A percentile compares a stretch with the other conserved stretches of the same genome.
Conservation (phyloP, 2,113 vertebrate genomes). For the Carassius carassius region DNA sequence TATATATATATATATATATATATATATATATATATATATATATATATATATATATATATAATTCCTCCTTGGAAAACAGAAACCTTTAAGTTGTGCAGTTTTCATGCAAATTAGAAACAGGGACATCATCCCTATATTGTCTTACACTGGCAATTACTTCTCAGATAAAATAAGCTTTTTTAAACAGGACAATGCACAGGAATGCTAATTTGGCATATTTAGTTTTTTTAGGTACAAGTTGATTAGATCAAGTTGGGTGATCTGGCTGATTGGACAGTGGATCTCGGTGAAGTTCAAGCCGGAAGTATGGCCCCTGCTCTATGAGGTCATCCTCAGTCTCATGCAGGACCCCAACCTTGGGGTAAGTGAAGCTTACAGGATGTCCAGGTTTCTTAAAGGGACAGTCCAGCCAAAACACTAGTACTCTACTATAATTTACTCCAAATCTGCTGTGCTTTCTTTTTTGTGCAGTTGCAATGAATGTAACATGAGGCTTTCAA, state of each 20-base stretch:
- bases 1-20: too few species aligned
- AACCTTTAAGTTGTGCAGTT: neutral
- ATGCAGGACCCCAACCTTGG: constrained; percentile 97
- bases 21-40: too few species aligned
- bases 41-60: too few species aligned
- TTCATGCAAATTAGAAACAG: neutral
- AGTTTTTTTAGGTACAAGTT: constrained; percentile 84
- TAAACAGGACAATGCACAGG: neutral
- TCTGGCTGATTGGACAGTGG: constrained; percentile 98
- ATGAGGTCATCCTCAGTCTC: constrained; percentile 89
- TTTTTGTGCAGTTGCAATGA: neutral
- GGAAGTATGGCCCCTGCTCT: constrained; percentile 91
- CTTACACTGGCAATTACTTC: neutral
- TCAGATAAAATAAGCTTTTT: neutral
- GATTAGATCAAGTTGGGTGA: constrained; percentile 87
- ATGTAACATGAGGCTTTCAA: neutral
- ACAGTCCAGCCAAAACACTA: neutral
- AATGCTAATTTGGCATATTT: neutral
- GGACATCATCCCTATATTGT: neutral
- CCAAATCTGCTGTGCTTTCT: neutral
- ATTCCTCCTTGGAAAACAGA: neutral
- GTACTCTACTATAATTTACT: neutral
- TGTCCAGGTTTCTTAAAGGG: neutral
- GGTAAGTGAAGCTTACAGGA: constrained; percentile 75
- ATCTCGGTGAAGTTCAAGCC: constrained; percentile 97